Base-by-base conservation (phyloP, 2,888 invertebrate genomes). In the Dysmachus trigonus region DNA sequence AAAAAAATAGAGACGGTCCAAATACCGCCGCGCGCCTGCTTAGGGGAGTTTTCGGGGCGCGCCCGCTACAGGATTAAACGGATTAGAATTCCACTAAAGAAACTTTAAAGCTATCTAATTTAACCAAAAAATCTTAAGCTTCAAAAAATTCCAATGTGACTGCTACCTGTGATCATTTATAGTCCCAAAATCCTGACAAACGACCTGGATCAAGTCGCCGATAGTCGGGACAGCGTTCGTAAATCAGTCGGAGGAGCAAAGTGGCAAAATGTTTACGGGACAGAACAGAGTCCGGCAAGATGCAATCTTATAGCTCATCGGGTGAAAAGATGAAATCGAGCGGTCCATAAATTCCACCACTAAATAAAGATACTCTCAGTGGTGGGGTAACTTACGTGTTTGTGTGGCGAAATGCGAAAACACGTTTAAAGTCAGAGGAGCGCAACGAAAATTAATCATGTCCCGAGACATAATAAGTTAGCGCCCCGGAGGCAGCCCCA, bases 381-480 rank as follows among this genome's bases (percentile, higher is more conserved):
- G 18, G n/a, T n/a, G n/a, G n/a, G 62, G 62, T 62, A 41, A 41
- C 38, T 2, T 15, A 62, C n/a, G 62, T 27, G 62, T 27, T 5
- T 62, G 10, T 62, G 31, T 15, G 31, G 31, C 73, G 33, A 73
- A 73, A 31, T 31, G 31, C 31, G 33, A 27, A 53, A 62, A 62
- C 62, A 62, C 27, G 62, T 62, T 62, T 62, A 10, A 5, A 62
- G 62, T 22, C 22, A 22, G 62, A 62, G 62, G 62, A 62, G 62
- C 62, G 27, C 27, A 27, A 7, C 18, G 27, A 18, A 22, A 10
- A 77, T 77, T 77, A 77, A 41, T 77, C 77, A 77, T 30, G 30
- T 27, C 47, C 77, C 41, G 27, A 51, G 77, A 41, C 41, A 77
- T 47, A 77, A 41, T 77, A 77, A 77, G 77, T 77, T 77, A 77